phyloP scores from a whole-genome alignment of 2,113 vertebrate genomes.

The Nycticebus coucang region DNA sequence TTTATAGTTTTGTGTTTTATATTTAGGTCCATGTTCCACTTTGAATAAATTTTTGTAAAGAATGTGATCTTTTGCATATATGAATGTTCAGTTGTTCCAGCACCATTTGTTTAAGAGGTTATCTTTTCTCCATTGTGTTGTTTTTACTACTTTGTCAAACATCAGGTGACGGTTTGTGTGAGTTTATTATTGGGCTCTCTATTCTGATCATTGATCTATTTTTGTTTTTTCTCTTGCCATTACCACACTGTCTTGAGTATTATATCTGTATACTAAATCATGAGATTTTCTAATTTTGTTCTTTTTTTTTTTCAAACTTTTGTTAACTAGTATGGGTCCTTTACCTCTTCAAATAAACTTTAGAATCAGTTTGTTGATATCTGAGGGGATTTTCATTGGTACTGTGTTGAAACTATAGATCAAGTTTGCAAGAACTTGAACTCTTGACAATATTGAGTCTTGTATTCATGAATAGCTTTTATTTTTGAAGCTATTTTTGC shows the following conservation, averaged over 20 bases:
- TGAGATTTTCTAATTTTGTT: neutral
- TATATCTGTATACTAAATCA: neutral
- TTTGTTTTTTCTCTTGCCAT: neutral
- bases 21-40: neutral
- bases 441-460: neutral
- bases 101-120: neutral
- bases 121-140: neutral
- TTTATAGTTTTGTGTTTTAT: neutral
- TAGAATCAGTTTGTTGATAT: neutral
- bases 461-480: neutral
- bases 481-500: neutral
- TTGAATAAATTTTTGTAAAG: neutral
- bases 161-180: neutral
- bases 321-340: neutral
- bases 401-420: neutral
- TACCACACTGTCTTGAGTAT: neutral
- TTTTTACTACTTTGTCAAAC: neutral
- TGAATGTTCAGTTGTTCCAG: neutral
- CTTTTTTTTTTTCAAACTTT: neutral
- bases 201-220: neutral
- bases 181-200: neutral
- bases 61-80: neutral
- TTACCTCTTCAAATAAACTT: neutral
- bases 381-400: neutral
- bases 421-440: neutral